Evolutionary conservation across 2,797 vertebrate genomes (phyloP), one percentile per base, ranked within the genome.

Genomic region (Harpagifer antarcticus): DNA sequence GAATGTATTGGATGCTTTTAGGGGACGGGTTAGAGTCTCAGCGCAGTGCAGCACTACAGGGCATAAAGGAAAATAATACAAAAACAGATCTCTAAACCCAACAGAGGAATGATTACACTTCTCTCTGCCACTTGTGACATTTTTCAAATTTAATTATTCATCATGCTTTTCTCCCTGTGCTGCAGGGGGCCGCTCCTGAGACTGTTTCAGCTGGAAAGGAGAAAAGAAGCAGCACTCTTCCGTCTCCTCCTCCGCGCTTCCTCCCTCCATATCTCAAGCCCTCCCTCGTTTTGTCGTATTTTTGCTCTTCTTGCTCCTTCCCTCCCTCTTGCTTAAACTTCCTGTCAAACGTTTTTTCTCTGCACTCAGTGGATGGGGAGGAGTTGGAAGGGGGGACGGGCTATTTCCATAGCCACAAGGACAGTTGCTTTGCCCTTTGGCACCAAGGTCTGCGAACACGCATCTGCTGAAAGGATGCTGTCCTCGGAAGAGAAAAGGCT

Each of bases 131-230:
- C 89, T 91, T 86, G 91, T 93, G 93, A 94, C 92, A 95, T 95
- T 95, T 95, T 91, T 92, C 40, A 0, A 50, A 89, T 88, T 94
- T 94, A 95, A 96, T 94, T 94, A 95, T 95, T 96, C 89, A 96
- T 94, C 84, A 88, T 91, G 92, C 93, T 93, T 94, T 94, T 91
- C 89, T 93, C 81, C 77, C 85, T 89, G 82, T 81, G 87, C 79
- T 86, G 87, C 91, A 86, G 75, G 75, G 92, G 92, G 88, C 78
- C 86, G 80, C 87, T 89, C 87, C 75, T 76, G 89, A 89, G 88
- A 90, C 85, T 76, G 81, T 86, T 86, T 83, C 84, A 76, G 78
- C 80, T 57, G 66, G 70, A 83, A 87, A 84, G 68, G 63, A 78
- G 76, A 77, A 83, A 88, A 81, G 75, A 56, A 90, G 74, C 78